Evolutionary conservation across 2,113 vertebrate species (phyloP).

Genomic region (Chaetorhynchus papuensis): DNA sequence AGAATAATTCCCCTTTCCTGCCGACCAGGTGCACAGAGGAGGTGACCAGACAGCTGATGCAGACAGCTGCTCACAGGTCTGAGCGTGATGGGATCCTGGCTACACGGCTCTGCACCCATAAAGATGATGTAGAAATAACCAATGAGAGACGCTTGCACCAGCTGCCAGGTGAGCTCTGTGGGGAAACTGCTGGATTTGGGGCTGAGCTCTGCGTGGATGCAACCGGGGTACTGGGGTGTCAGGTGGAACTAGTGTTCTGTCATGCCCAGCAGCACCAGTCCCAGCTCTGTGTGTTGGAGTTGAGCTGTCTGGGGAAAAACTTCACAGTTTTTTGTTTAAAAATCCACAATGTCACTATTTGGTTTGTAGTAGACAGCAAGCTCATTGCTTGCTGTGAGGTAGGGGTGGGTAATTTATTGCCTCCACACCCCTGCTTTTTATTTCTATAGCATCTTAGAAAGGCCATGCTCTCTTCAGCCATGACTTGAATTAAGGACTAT

Average conservation of each 20-base stretch:
- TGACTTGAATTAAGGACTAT: not conserved
- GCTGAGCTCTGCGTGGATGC: not conserved
- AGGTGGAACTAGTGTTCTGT: not conserved
- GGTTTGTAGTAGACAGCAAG: not conserved
- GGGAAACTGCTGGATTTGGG: not conserved
- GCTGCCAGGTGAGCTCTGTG: conserved; percentile 77
- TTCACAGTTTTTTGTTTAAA: not conserved
- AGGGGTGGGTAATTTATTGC: not conserved
- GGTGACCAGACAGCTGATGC: conserved; percentile 77
- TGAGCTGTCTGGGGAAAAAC: not conserved
- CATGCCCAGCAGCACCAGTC: not conserved
- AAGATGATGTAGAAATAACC: conserved; percentile 92
- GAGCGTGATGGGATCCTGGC: conserved; percentile 91
- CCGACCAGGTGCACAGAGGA: conserved; percentile 85
- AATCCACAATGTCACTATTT: not conserved
- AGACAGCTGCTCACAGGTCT: conserved; percentile 79
- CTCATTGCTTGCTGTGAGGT: not conserved
- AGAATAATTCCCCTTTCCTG: not conserved
- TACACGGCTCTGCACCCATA: conserved; percentile 94
- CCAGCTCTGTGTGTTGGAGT: not conserved
- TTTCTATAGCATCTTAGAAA: not conserved
- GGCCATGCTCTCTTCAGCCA: not conserved
- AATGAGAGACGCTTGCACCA: conserved; percentile 83
- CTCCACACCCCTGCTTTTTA: not conserved
- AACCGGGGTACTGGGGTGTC: not conserved